Evolutionary conservation across 2,888 invertebrate genomes (phyloP).

Genomic region (Conomelus anceps): DNA sequence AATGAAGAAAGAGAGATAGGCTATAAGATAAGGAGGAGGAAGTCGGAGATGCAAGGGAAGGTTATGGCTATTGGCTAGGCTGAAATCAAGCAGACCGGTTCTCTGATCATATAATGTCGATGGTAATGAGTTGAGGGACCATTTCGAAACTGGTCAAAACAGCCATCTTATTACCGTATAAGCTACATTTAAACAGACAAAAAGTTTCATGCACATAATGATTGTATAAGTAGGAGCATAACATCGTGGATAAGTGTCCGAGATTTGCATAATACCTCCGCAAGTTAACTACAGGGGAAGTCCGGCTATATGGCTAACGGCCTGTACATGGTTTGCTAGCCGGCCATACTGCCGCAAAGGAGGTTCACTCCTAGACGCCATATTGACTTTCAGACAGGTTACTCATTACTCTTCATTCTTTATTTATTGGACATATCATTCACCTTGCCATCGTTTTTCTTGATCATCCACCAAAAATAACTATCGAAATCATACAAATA

Average conservation of each 20-base stretch:
- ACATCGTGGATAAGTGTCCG: slow-evolving; percentile 1
- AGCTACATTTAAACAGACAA: slow-evolving; percentile 7
- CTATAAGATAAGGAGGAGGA: background rate
- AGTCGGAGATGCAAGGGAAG: too few relatives aligned
- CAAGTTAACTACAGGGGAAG: too few relatives aligned
- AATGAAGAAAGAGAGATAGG: background rate
- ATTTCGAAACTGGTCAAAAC: background rate
- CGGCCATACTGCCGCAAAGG: background rate
- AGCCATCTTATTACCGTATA: background rate
- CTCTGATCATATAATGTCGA: background rate
- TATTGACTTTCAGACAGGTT: background rate
- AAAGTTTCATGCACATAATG: slow-evolving; percentile 10
- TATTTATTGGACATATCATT: background rate
- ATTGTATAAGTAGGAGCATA: background rate
- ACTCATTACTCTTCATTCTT: background rate
- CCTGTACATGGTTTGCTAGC: too few relatives aligned
- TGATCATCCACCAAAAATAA: too few relatives aligned
- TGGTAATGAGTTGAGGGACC: background rate
- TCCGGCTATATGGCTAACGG: slow-evolving; percentile 2
- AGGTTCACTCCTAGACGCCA: background rate
- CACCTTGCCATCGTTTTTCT: too few relatives aligned
- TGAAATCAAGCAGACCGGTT: background rate
- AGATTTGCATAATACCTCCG: slow-evolving; percentile 6
- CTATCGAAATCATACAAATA: too few relatives aligned
- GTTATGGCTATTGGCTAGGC: background rate